Evolutionary conservation across 2,888 invertebrate species (phyloP), one percentile per base, ranked within the genome.

Genomic region (Glyphotaelius pellucidus): DNA sequence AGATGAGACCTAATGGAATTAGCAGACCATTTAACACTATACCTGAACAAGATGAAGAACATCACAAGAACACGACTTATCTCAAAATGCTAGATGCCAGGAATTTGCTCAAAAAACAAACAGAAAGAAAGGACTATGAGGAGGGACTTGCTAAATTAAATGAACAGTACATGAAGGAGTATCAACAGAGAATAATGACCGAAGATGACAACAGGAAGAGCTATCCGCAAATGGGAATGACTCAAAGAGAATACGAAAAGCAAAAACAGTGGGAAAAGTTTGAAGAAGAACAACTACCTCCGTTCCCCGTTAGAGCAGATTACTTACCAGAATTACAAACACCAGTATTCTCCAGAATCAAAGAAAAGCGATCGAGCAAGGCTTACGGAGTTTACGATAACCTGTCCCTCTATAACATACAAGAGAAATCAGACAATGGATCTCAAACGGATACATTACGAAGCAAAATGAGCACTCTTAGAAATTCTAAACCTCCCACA

Each of bases 241-340:
- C 91, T 11, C 83, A 87, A 32, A 84, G 52, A 5, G 92, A 93
- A 35, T 91, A 89, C 80, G 92, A 93, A 79, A 93, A 92, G 81
- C 90, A 92, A 30, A 93, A 93, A 79, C 85, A 92, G 15, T 93
- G 93, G 93, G 93, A 93, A 52, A 92, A 91, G 42, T 93, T 93
- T 91, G 93, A 93, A 89, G 92, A 92, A 90, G 93, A 93, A 87
- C 92, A 67, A 52, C 67, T 93, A 12, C 93, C 93, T 38, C 93
- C 91, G 9, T 93, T 96, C 31, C 94, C 95, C 0, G 95, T 95
- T 0, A 95, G 94, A 94, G 96, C 96, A 93, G 94, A 96, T 92
- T 96, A 95, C 92, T 94, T 96, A 7, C 96, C 96, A 0, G 96
- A 96, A 93, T 94, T 95, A 15, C 96, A 96, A 94, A 96, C 96